Evolutionary conservation across 2,797 vertebrate species (phyloP), one percentile per base, ranked within the genome.

Genomic region (Peromyscus attwateri): DNA sequence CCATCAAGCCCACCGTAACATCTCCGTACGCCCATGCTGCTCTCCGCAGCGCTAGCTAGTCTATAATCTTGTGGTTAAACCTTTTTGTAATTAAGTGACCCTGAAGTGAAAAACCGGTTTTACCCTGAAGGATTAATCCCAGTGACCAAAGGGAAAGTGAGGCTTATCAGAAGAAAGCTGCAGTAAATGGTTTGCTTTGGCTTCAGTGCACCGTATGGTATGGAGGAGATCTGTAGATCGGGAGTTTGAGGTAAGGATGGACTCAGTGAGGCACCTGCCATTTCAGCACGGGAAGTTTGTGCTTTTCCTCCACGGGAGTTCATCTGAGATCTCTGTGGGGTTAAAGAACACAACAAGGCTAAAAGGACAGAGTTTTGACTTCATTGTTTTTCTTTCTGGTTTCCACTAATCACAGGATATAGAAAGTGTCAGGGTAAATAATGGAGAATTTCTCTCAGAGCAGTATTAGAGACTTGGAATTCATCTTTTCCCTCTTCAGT

Each of bases 131-230:
- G 62, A 85, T 34, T 89, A 52, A 68, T 60, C 11, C 52, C 79
- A 52, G 0, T 60, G 75, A 75, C 79, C 43, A 85, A 90, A 94
- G 40, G 94, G 62, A 95, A 87, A 29, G 60, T 2, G 57, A 14
- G 25, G 57, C 52, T 87, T 94, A 94, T 29, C 73, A 29, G 82
- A 96, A 57, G 57, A 95, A 55, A 82, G 84, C 29, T 92, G 57
- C 76, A 43, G 85, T 92, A 83, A 82, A 60, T 75, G 55, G 84
- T 66, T 95, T 29, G 71, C n/a, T 27, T 70, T 93, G 84, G 55
- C 79, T 95, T 82, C n/a, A 89, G 49, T 71, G 13, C 31, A 37
- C 49, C 76, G 95, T 89, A 62, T 68, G 10, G 19, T 29, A n/a
- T 27, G 11, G 70, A 88, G 55, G 70, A 68, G 64, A 55, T 62